Evolutionary conservation across 2,113 vertebrate species (phyloP), one percentile per base, ranked within the genome.

Genomic region (Cavia porcellus): DNA sequence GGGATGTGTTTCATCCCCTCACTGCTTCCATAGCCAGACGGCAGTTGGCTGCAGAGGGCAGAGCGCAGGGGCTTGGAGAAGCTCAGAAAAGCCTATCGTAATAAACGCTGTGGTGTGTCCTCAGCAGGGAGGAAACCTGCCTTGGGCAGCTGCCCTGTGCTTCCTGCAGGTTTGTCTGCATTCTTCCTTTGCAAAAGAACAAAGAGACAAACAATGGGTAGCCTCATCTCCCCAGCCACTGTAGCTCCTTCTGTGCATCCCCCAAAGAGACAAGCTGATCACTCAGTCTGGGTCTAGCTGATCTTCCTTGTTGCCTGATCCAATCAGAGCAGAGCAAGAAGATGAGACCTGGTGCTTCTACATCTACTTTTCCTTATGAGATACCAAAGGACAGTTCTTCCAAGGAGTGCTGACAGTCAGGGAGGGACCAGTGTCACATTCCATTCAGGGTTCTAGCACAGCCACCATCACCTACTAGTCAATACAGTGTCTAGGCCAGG

Each of bases 31-130:
- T 4, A 24, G 45, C 20, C 52, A 75, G 24, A 32, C 14, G 14
- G 30, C 17, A 42, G 35, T 6, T 9, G 24, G 11, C 42, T 50
- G 25, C 14, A 22, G 59, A 30, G 32, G 38, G 32, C 50, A 66
- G 64, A 42, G 28, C 25, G 61, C 45, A 4, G 19, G 14, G 38
- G 42, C 12, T 32, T 0, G 3, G 62, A 81, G 77, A 28, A 38
- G 24, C 28, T 55, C 7, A 5, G 32, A 12, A 38, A 68, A 68
- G 22, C 22, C 28, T 19, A 20, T 13, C 7, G 7, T 45, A 10
- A n/a, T 14, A 47, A 45, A 32, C 2, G 12, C 28, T 11, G 11
- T 0, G 3, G 28, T 8, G 1, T 2, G 0, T 38, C n/a, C 30
- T 5, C 14, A 50, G 59, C 5, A 47, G 30, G 8, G 32, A 42